Evolutionary conservation across 1,140 invertebrate genomes (phyloP), one percentile per base, ranked within the genome.

Genomic region (Mercenaria mercenaria): DNA sequence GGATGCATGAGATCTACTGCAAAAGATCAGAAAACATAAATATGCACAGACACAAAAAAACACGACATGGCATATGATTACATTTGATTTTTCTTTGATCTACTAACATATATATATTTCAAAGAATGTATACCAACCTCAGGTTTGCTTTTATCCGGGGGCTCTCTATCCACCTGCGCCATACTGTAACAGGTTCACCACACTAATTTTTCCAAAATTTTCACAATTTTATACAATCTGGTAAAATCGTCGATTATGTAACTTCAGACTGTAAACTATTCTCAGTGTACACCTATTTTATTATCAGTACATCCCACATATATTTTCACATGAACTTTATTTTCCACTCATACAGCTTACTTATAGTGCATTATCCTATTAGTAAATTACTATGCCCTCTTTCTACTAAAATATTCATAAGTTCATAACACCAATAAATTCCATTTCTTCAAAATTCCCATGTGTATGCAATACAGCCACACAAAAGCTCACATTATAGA

Each of bases 401-500:
- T 47, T 47, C 43, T 47, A 8, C 6, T 47, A 47, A 47, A 47
- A 47, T 47, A 56, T 56, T 56, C 23, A 56, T 56, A 56, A 56
- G 4, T 56, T 29, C 15, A 56, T 56, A 20, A 13, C 32, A 11
- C 8, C 15, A 32, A 67, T 39, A 41, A 72, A 72, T 67, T 39
- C 67, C 67, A 39, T 39, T 39, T 72, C 67, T 18, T 23, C 67
- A 37, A 39, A 64, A 64, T 64, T 64, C 59, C 59, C 59, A 64
- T 64, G 29, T 29, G n/a, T 8, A 29, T 64, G 15, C 23, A n/a
- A n/a, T 29, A 29, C 15, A 29, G 20, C 34, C 15, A 39, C 67
- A 72, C 67, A 72, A n/a, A 72, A 37, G 34, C 67, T 72, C 34
- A 72, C 11, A 39, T 39, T 39, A 72, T 72, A 72, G 39, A 32